Evolutionary conservation across 2,113 vertebrate genomes (phyloP).

Genomic region (Antechinus stuartii): DNA sequence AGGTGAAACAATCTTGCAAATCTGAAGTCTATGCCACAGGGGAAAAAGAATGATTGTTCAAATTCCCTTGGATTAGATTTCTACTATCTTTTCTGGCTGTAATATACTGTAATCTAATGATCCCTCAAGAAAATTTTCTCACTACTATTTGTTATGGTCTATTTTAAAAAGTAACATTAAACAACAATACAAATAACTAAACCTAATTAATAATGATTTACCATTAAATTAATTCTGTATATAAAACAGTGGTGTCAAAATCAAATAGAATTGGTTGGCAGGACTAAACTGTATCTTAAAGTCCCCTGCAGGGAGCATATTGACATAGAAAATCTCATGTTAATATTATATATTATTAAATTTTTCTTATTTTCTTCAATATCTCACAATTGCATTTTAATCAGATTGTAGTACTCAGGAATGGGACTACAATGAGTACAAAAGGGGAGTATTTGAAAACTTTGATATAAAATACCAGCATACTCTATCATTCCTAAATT

Average conservation of each 20-base stretch:
- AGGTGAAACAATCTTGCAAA: no score
- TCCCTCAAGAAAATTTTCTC: neutral
- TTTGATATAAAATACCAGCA: neutral
- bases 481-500: neutral
- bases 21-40: no score
- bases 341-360: neutral
- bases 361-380: neutral
- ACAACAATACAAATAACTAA: neutral
- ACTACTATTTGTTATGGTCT: neutral
- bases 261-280: neutral
- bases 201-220: neutral
- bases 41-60: neutral
- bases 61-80: neutral
- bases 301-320: neutral
- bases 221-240: neutral
- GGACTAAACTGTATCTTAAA: neutral
- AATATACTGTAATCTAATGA: neutral
- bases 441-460: neutral
- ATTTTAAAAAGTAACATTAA: neutral
- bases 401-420: neutral
- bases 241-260: neutral
- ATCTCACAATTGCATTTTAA: neutral
- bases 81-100: neutral
- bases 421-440: neutral
- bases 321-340: neutral